A percentile compares a stretch with the other conserved stretches of the same genome.
phyloP scores from a whole-genome alignment of 2,888 invertebrate species.

The Eilema griseolum region DNA sequence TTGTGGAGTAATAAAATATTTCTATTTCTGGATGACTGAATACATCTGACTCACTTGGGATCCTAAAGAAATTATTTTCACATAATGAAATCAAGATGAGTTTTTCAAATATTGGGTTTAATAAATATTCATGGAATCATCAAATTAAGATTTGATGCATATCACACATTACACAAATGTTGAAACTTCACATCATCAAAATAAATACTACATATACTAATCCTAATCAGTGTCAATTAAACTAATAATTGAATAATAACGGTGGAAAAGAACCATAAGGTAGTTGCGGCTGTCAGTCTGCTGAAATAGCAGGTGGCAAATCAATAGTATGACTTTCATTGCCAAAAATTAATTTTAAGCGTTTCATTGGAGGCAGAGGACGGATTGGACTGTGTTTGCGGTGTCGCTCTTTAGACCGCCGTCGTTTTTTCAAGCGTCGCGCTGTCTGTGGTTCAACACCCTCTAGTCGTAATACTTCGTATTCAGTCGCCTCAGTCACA shows the following conservation, averaged over 20 bases:
- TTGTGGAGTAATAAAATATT: background rate
- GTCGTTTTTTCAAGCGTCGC: slow-evolving; percentile 86
- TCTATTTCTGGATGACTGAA: slow-evolving; percentile 25
- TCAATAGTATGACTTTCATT: slow-evolving; percentile 96
- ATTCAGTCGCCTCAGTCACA: slow-evolving; percentile 92
- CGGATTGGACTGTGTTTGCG: slow-evolving; percentile 85
- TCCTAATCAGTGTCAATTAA: slow-evolving; percentile 85
- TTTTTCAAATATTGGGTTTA: slow-evolving; percentile 62
- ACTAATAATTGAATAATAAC: slow-evolving; percentile 85
- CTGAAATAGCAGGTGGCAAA: slow-evolving; percentile 91
- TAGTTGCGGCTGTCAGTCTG: slow-evolving; percentile 84
- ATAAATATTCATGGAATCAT: slow-evolving; percentile 78
- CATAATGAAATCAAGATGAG: slow-evolving; percentile 60
- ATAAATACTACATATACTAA: slow-evolving; percentile 84
- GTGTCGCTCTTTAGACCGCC: slow-evolving; percentile 80
- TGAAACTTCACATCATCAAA: slow-evolving; percentile 77
- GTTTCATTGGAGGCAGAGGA: slow-evolving; percentile 92
- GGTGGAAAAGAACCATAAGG: slow-evolving; percentile 83
- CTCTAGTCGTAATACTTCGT: slow-evolving; percentile 94
- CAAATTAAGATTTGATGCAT: slow-evolving; percentile 74
- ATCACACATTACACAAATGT: slow-evolving; percentile 77
- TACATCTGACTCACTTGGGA: slow-evolving; percentile 30
- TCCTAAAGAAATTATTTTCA: slow-evolving; percentile 35
- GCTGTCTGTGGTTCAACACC: slow-evolving; percentile 89
- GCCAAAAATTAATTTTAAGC: slow-evolving; percentile 94